Evolutionary conservation across 1,140 invertebrate genomes (phyloP).

Genomic region (Apolygus lucorum): DNA sequence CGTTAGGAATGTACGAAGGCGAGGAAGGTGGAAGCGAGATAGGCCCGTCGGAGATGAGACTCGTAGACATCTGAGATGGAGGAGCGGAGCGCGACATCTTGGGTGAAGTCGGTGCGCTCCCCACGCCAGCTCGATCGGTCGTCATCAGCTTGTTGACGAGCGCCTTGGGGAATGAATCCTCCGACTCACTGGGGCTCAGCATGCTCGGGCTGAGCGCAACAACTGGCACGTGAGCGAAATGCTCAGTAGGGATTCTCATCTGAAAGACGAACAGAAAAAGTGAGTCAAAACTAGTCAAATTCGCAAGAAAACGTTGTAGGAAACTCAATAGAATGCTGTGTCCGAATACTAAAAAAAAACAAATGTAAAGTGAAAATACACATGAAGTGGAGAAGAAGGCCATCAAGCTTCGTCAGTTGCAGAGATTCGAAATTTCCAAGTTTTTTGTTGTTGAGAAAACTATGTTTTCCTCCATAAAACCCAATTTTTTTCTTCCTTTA

Average conservation of each 20-base stretch:
- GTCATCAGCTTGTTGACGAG: slow-evolving; percentile 51
- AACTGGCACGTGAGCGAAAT: slow-evolving; percentile 90
- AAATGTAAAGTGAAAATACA: too few relatives aligned
- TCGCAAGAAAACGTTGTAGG: too few relatives aligned
- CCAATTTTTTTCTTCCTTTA: too few relatives aligned
- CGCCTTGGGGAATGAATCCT: slow-evolving; percentile 49
- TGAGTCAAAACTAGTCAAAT: too few relatives aligned
- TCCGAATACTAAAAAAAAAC: too few relatives aligned
- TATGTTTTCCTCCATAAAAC: too few relatives aligned
- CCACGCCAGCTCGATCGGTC: slow-evolving; percentile 48
- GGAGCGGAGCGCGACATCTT: slow-evolving; percentile 45
- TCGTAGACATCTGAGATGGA: slow-evolving; percentile 44
- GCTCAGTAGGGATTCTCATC: slow-evolving; percentile 93
- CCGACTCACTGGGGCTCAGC: slow-evolving; percentile 56
- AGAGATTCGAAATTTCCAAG: too few relatives aligned
- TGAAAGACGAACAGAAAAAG: too few relatives aligned
- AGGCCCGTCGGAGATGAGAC: slow-evolving; percentile 41
- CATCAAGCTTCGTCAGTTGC: too few relatives aligned
- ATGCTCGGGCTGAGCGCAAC: slow-evolving; percentile 80
- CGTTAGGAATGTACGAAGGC: slow-evolving; percentile 38
- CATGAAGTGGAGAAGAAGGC: too few relatives aligned
- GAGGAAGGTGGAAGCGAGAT: slow-evolving; percentile 44
- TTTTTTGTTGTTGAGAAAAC: too few relatives aligned
- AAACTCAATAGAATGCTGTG: too few relatives aligned
- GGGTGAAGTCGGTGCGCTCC: slow-evolving; percentile 57